phyloP scores from a whole-genome alignment of 1,140 invertebrate genomes.

The Aphelenchoides fujianensis region DNA sequence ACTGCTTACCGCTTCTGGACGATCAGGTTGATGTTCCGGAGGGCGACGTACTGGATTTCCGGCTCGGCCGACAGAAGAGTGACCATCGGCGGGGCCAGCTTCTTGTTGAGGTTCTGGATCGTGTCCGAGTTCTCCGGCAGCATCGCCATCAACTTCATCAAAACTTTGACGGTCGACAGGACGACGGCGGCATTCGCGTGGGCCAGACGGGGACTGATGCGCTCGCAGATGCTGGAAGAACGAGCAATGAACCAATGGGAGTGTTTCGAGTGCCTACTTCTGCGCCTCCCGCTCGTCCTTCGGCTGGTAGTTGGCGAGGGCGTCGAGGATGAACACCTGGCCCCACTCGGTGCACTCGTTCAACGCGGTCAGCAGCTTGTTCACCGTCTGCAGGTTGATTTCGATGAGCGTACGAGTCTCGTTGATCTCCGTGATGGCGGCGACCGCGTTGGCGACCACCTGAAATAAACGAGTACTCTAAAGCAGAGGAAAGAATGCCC shows the following conservation, averaged over 20 bases:
- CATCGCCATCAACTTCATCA: conserved; percentile 98
- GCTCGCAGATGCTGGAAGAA: conserved; percentile 89
- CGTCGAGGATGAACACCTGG: conserved; percentile 89
- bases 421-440: conserved; percentile 95
- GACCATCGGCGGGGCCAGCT: conserved; percentile 95
- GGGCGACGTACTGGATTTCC: conserved; percentile 96
- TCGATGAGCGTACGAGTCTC: conserved; percentile 89
- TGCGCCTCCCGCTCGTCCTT: conserved; percentile 98
- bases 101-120: conserved; percentile 87
- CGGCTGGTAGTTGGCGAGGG: conserved; percentile 91
- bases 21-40: conserved; percentile 97
- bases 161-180: conserved; percentile 89
- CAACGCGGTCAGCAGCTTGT: conserved; percentile 93
- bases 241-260: conserved; percentile 1
- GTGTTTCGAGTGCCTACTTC: conserved; percentile 66
- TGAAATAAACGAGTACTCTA: conserved; percentile 56
- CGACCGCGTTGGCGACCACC: conserved; percentile 98
- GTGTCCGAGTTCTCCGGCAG: conserved; percentile 87
- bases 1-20: conserved; percentile 78
- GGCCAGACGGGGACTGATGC: conserved; percentile 92
- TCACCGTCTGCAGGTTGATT: conserved; percentile 94
- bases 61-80: conserved; percentile 95
- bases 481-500: no score
- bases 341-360: conserved; percentile 91
- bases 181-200: conserved; percentile 99